Conservation (phyloP, 1,140 invertebrate species). For the Hesperophylax magnus region DNA sequence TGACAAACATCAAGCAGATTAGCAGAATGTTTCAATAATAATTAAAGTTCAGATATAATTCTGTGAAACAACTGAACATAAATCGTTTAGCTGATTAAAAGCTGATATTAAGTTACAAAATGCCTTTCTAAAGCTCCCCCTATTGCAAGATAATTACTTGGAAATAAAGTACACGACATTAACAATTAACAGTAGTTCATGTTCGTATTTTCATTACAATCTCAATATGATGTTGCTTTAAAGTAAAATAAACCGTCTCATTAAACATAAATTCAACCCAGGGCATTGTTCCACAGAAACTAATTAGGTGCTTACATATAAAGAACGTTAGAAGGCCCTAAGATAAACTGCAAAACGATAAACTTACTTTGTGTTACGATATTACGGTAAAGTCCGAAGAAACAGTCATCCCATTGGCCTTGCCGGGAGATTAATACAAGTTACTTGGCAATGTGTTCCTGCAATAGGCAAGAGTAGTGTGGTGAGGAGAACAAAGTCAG, state of each 20-base stretch:
- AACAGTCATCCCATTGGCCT: slow-evolving; percentile 2
- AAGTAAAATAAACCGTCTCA: neutral
- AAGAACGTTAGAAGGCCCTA: neutral
- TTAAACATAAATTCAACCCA: neutral
- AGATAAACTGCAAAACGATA: neutral
- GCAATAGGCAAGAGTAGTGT: too few species aligned
- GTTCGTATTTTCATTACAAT: too few species aligned
- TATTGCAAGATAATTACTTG: too few species aligned
- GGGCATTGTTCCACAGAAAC: slow-evolving; percentile 1
- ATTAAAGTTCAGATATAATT: too few species aligned
- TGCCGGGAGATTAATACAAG: neutral
- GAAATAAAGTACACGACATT: too few species aligned
- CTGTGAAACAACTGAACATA: too few species aligned
- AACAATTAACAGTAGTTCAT: too few species aligned
- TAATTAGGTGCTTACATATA: neutral
- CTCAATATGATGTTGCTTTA: neutral
- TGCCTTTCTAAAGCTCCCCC: too few species aligned
- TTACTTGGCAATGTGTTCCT: neutral
- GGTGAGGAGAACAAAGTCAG: slow-evolving; percentile 1
- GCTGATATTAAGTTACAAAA: too few species aligned
- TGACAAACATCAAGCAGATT: too few species aligned
- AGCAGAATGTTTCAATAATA: too few species aligned
- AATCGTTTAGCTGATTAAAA: too few species aligned
- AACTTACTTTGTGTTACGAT: neutral
- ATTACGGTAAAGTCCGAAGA: neutral